These are phyloP conservation scores for Chiroxiphia lanceolata DNA, from an alignment of 2,797 vertebrate species.

Conservation along the genomic window DNA sequence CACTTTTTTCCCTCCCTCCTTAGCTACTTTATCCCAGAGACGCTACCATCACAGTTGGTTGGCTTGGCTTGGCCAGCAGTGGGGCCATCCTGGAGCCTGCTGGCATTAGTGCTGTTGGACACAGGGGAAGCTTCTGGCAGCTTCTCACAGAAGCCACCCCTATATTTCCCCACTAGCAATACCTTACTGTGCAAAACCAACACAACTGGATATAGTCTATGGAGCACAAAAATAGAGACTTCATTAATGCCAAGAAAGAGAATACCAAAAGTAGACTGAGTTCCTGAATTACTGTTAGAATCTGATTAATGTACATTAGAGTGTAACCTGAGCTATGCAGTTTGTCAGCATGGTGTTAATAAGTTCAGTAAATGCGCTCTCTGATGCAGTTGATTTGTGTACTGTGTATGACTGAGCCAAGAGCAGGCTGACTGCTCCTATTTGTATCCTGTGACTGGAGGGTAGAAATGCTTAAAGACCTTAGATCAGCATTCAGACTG, in stretches of 20 bases:
- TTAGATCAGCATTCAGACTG: background rate
- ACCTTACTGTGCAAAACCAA: background rate
- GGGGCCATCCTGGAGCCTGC: accelerated
- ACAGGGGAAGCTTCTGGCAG: background rate
- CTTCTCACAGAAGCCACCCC: background rate
- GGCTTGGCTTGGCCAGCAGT: background rate
- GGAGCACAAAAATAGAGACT: background rate
- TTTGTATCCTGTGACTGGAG: background rate
- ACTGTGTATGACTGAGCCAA: background rate
- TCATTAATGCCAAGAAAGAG: background rate
- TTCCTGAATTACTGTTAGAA: background rate
- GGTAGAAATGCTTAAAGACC: background rate
- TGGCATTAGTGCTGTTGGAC: background rate
- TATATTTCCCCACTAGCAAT: background rate
- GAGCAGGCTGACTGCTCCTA: background rate
- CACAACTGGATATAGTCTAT: background rate
- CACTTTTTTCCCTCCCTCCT: accelerated
- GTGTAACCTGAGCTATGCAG: background rate
- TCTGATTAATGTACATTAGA: background rate
- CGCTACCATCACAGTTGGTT: too few species aligned
- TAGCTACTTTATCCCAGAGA: background rate
- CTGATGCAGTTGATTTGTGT: background rate
- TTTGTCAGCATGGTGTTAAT: background rate
- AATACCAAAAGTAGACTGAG: background rate
- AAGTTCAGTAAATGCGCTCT: background rate